phyloP scores from a whole-genome alignment of 2,888 invertebrate species.

The Cosmopolites sordidus region DNA sequence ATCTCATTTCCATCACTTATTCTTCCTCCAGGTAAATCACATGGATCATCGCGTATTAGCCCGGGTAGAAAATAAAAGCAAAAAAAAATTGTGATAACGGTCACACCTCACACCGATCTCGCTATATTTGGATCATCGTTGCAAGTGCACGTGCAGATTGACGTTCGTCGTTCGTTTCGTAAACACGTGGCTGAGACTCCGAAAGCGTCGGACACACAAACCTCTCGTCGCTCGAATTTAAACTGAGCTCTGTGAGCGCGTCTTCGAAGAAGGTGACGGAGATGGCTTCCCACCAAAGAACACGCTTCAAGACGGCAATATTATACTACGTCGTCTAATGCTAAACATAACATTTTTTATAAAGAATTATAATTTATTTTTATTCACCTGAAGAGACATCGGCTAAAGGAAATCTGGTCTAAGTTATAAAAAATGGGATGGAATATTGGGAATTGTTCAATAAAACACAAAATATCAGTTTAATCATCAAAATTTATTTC shows the following conservation, averaged over 20 bases:
- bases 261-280: neutral
- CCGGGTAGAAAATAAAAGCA: too few relatives aligned
- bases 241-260: slow-evolving; percentile 26
- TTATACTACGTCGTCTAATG: too few relatives aligned
- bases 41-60: neutral
- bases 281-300: neutral
- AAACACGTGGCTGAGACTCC: slow-evolving; percentile 33
- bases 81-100: too few relatives aligned
- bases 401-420: too few relatives aligned
- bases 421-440: too few relatives aligned
- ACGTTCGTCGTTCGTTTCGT: slow-evolving; percentile 2
- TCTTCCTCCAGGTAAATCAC: neutral
- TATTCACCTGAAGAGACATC: too few relatives aligned
- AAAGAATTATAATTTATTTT: too few relatives aligned
- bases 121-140: neutral
- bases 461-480: too few relatives aligned
- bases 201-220: slow-evolving; percentile 32
- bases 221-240: slow-evolving; percentile 37
- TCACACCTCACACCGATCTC: neutral
- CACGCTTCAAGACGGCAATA: too few relatives aligned
- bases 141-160: neutral
- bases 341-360: too few relatives aligned
- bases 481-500: too few relatives aligned
- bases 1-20: neutral
- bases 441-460: too few relatives aligned